Evolutionary conservation across 2,888 invertebrate genomes (phyloP).

Genomic region (Euzophera pinguis): DNA sequence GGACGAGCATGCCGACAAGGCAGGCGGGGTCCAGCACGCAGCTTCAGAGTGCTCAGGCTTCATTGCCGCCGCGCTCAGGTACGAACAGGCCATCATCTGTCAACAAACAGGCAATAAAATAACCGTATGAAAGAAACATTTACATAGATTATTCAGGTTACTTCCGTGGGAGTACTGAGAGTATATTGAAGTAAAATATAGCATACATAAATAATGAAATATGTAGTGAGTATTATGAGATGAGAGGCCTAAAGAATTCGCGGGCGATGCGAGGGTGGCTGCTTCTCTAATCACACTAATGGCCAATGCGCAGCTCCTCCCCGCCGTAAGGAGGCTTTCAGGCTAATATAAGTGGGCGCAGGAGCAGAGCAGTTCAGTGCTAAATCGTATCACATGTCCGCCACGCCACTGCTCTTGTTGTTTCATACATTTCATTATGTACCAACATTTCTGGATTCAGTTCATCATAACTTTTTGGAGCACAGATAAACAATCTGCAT

Average conservation of each 20-base stretch:
- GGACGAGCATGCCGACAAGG: conserved; percentile 30
- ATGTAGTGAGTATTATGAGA: conserved; percentile 72
- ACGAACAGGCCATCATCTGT: conserved; percentile 79
- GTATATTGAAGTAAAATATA: conserved; percentile 66
- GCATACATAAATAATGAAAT: conserved; percentile 78
- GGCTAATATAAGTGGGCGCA: conserved; percentile 67
- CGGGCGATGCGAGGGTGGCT: conserved; percentile 51
- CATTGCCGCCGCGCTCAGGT: conserved; percentile 59
- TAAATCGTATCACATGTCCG: conserved; percentile 64
- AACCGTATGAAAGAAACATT: conserved; percentile 23
- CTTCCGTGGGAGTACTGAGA: conserved; percentile 40
- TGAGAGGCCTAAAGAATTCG: conserved; percentile 76
- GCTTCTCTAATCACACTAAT: conserved; percentile 78
- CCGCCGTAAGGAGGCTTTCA: conserved; percentile 61
- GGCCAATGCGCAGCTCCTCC: conserved; percentile 71
- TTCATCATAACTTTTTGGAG: neutral
- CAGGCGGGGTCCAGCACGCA: conserved; percentile 64
- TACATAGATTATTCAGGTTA: conserved; percentile 58
- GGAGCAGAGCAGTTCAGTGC: conserved; percentile 58
- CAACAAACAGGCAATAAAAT: conserved; percentile 32
- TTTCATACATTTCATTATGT: conserved; percentile 14
- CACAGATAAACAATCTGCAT: neutral
- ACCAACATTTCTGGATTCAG: conserved; percentile 15
- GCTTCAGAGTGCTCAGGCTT: conserved; percentile 50
- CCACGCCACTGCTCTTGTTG: conserved; percentile 32